Evolutionary conservation across 2,113 vertebrate species (phyloP), one percentile per base, ranked within the genome.

Genomic region (Lates calcarifer): DNA sequence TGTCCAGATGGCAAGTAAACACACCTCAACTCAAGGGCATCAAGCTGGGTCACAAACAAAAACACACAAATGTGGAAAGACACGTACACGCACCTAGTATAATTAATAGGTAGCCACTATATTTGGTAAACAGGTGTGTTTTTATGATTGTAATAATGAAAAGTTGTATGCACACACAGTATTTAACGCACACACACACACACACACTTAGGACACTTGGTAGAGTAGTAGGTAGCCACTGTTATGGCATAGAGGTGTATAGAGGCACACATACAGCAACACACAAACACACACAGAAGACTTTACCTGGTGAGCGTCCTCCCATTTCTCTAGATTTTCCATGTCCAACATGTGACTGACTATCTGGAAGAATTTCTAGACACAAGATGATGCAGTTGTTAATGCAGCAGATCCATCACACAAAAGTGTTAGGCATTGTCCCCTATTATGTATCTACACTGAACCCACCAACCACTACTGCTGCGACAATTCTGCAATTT

Each of bases 311-410:
- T 98, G 97, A 7, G 97, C 97, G 0, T 99, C 98, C 79, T 98
- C 97, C 98, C 98, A 99, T 90, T 97, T 99, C 1, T 97, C 97
- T 14, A 95, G 91, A 90, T 99, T 99, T 89, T 98, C 97, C 1
- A 95, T 96, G 6, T 99, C 98, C 95, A 99, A 97, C 97, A 99
- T 99, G 92, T 96, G 96, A 91, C 98, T 99, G 91, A 99, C 94
- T 87, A 99, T 96, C 95, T 99, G 98, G 96, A 99, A 99, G 94
- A 99, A 99, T 94, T 97, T 98, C 98, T 99, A 92, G 22, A 87
- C 24, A 80, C 18, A 53, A 72, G 29, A 81, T 3, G 15, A 41
- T 67, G 18, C 3, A 65, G 63, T 45, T 49, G 26, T 68, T 47
- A 83, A 71, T 68, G 43, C 63, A 72, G 20, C 2, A 43, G 3